These are phyloP conservation scores for Drosophila pectinifera DNA, from an alignment of 1,140 invertebrate species.

Conservation along the genomic window DNA sequence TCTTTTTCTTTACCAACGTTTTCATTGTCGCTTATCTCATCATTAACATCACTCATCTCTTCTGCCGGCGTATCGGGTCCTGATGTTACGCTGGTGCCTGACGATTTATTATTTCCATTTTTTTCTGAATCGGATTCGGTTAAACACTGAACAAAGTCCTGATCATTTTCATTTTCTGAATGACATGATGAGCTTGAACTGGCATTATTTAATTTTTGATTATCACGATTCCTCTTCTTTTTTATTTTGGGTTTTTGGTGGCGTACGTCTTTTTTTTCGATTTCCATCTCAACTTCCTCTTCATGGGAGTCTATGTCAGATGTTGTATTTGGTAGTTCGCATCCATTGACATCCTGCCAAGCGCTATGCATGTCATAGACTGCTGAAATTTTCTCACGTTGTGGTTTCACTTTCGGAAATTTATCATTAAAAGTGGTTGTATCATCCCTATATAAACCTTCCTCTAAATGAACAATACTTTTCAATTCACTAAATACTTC, in stretches of 20 bases:
- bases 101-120: constrained; percentile 71
- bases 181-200: constrained; percentile 63
- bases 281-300: constrained; percentile 3
- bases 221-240: constrained; percentile 39
- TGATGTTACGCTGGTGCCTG: constrained; percentile 93
- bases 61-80: constrained; percentile 92
- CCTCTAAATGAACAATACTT: constrained; percentile 87
- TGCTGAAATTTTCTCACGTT: constrained; percentile 49
- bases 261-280: not conserved
- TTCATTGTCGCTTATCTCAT: constrained; percentile 85
- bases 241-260: constrained; percentile 1
- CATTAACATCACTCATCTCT: constrained; percentile 88
- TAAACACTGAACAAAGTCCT: not conserved
- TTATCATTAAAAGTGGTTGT: not conserved
- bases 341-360: constrained; percentile 79
- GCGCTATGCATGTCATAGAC: constrained; percentile 83
- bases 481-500: constrained; percentile 90
- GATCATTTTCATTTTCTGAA: constrained; percentile 65
- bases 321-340: constrained; percentile 24
- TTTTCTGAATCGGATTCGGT: constrained; percentile 1
- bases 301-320: constrained; percentile 32
- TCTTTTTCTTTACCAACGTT: not conserved
- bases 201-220: constrained; percentile 12
- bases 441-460: constrained; percentile 18
- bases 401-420: constrained; percentile 16